Evolutionary conservation across 2,797 vertebrate species (phyloP), one percentile per base, ranked within the genome.

Genomic region (Tapera naevia): DNA sequence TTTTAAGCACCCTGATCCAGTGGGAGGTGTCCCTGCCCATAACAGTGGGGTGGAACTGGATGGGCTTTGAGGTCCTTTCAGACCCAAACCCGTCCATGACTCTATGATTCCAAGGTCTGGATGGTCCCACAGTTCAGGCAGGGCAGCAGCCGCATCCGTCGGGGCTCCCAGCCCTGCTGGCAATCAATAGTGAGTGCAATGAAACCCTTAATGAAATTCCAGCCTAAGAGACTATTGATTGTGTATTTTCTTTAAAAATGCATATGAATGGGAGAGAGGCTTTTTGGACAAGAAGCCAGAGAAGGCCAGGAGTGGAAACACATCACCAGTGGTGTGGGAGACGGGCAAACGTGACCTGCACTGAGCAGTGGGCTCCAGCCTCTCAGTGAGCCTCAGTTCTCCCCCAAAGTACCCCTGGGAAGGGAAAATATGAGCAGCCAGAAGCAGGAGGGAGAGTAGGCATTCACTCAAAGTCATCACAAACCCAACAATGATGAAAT

Each of bases 191-290:
- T 2, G 4, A 95, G 88, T 18, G 83, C 88, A 73, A 35, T 50
- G 94, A 96, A 96, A 95, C 85, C 92, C 74, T 91, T 96, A 96
- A 96, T 96, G 91, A 96, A 96, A 96, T 93, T 86, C 87, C 91
- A 94, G 90, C 84, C 95, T 41, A 21, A 91, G 91, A 96, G 89
- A 84, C 76, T 96, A 96, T 94, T 76, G 95, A 95, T 95, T 90
- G 90, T 19, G 90, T 94, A 37, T 89, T 96, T 94, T 80, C 93
- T 96, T 94, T 90, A 90, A 90, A 94, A 84, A 91, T 35, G 86
- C 64, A n/a, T 91, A 93, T 91, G 96, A 96, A 96, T 96, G 95
- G 86, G 71, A 88, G 86, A 94, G 94, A 91, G 53, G 86, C 62
- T 94, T 72, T 91, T 57, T 39, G 66, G 71, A 80, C 66, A 80